phyloP scores from a whole-genome alignment of 2,888 invertebrate species.

The Parochlus steinenii region DNA sequence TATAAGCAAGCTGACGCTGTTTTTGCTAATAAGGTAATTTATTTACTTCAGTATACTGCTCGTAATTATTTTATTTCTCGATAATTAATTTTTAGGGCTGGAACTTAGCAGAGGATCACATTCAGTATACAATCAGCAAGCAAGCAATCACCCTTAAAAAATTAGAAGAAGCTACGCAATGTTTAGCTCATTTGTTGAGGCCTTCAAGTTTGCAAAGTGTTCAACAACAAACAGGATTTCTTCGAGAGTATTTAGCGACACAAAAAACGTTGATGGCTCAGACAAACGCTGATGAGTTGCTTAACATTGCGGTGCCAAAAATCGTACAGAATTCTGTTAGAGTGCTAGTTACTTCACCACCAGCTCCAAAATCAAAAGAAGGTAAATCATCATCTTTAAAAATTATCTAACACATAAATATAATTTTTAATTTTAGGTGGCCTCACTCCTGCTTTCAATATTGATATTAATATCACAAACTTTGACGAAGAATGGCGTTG shows the following conservation, averaged over 20 bases:
- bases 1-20: slow-evolving; percentile 87
- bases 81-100: too few relatives aligned
- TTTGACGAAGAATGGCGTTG: slow-evolving; percentile 37
- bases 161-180: slow-evolving; percentile 48
- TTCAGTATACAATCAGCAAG: slow-evolving; percentile 84
- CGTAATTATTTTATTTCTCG: slow-evolving; percentile 51
- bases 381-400: not conserved
- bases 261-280: slow-evolving; percentile 45
- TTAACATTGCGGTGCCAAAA: slow-evolving; percentile 58
- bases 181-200: slow-evolving; percentile 61
- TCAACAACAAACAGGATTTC: slow-evolving; percentile 60
- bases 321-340: slow-evolving; percentile 49
- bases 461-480: slow-evolving; percentile 24
- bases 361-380: slow-evolving; percentile 19
- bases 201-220: slow-evolving; percentile 53
- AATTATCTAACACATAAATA: not conserved
- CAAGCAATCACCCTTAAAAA: slow-evolving; percentile 70
- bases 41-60: slow-evolving; percentile 4
- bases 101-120: slow-evolving; percentile 89
- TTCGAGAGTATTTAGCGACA: slow-evolving; percentile 74
- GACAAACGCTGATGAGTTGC: slow-evolving; percentile 30
- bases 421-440: too few relatives aligned
- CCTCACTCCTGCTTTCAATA: slow-evolving; percentile 25
- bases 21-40: slow-evolving; percentile 23
- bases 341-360: slow-evolving; percentile 36